phyloP scores from a whole-genome alignment of 2,888 invertebrate species.

The Axea sp. region DNA sequence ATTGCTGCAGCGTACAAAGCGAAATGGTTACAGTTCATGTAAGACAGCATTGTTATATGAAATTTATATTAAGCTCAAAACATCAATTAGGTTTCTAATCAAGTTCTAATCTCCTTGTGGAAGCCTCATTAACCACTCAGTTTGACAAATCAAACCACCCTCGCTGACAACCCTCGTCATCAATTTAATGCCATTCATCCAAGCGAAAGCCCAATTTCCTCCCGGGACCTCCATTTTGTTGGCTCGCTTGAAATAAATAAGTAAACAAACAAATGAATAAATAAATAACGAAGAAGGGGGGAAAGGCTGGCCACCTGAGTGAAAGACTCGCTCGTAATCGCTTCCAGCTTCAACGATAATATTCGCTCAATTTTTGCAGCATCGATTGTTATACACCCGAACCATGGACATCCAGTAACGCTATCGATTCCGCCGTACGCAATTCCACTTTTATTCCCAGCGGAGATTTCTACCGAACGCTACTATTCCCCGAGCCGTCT shows the following conservation, averaged over 20 bases:
- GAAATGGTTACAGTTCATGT: too few relatives aligned
- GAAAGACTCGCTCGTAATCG: conserved; percentile 7
- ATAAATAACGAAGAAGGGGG: neutral
- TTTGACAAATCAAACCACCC: conserved; percentile 11
- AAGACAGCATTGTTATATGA: too few relatives aligned
- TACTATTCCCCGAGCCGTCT: conserved; percentile 35
- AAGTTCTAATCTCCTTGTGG: too few relatives aligned
- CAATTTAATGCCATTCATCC: conserved; percentile 1
- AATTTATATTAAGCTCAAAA: too few relatives aligned
- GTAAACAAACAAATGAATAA: too few relatives aligned
- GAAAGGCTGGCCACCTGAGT: conserved; percentile 15
- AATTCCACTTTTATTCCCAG: conserved; percentile 58
- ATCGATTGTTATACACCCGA: conserved; percentile 57
- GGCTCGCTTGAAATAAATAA: conserved; percentile 27
- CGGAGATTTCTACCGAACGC: conserved; percentile 54
- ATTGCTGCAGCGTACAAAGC: too few relatives aligned
- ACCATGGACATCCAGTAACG: conserved; percentile 40
- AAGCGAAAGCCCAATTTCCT: conserved; percentile 8
- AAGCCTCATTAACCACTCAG: conserved; percentile 6
- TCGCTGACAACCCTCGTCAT: too few relatives aligned
- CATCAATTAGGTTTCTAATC: too few relatives aligned
- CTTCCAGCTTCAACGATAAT: conserved; percentile 30
- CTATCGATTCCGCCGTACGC: conserved; percentile 61
- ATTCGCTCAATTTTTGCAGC: conserved; percentile 37
- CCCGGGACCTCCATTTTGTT: conserved; percentile 25